Conservation (phyloP, 2,113 vertebrate genomes). For the Anolis sagrei region DNA sequence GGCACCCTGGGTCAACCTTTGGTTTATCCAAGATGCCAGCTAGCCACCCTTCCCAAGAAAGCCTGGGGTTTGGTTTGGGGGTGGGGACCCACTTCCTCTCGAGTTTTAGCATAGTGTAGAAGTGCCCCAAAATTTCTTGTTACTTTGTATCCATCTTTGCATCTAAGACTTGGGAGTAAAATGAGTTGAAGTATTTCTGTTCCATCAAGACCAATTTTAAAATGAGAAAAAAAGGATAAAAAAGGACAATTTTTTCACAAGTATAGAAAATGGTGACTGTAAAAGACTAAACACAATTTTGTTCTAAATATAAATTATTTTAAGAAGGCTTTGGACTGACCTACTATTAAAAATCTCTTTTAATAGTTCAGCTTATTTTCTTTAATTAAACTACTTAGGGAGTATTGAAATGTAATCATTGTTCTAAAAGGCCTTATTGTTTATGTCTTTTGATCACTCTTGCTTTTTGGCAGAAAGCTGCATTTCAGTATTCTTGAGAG, state of each 20-base stretch:
- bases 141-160: conserved; percentile 44
- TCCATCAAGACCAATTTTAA: conserved; percentile 19
- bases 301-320: not conserved
- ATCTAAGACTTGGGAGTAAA: conserved; percentile 31
- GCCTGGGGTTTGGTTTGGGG: no score
- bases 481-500: conserved; percentile 65
- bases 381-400: conserved; percentile 57
- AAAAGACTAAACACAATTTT: not conserved
- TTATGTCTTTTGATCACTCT: conserved; percentile 69
- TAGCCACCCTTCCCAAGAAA: no score
- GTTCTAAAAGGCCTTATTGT: conserved; percentile 68
- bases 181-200: conserved; percentile 22
- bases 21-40: no score
- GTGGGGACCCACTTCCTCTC: no score
- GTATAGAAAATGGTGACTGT: conserved; percentile 16
- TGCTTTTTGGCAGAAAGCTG: conserved; percentile 52
- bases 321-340: conserved; percentile 43
- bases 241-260: not conserved
- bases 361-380: conserved; percentile 56
- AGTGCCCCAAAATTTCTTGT: not conserved
- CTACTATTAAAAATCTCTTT: conserved; percentile 48
- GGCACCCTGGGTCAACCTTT: no score
- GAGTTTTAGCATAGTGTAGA: no score
- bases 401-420: conserved; percentile 61
- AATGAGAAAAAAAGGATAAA: not conserved